These are phyloP conservation scores for Tribolium madens DNA, from an alignment of 1,140 invertebrate species.

Conservation along the genomic window DNA sequence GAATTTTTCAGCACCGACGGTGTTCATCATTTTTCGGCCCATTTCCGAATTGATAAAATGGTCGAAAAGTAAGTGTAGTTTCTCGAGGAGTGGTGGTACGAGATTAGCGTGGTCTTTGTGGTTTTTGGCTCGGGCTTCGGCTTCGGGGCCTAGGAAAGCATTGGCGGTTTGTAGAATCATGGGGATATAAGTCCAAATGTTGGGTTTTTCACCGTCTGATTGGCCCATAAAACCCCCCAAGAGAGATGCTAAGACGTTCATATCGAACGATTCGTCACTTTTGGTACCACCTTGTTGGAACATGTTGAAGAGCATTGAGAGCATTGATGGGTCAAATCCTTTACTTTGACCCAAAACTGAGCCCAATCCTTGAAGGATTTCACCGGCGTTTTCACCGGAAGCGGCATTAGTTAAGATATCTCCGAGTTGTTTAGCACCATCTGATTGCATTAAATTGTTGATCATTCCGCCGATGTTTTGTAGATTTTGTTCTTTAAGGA, in stretches of 20 bases:
- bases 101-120: slow-evolving; percentile 80
- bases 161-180: slow-evolving; percentile 73
- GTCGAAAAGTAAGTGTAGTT: slow-evolving; percentile 80
- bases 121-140: slow-evolving; percentile 70
- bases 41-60: slow-evolving; percentile 83
- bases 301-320: slow-evolving; percentile 67
- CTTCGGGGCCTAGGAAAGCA: slow-evolving; percentile 68
- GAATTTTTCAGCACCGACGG: slow-evolving; percentile 77
- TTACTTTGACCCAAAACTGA: slow-evolving; percentile 57
- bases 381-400: slow-evolving; percentile 56
- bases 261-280: slow-evolving; percentile 51
- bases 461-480: slow-evolving; percentile 68
- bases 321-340: slow-evolving; percentile 65
- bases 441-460: slow-evolving; percentile 71
- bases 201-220: slow-evolving; percentile 66
- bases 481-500: slow-evolving; percentile 66
- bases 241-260: slow-evolving; percentile 47
- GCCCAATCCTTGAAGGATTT: slow-evolving; percentile 66
- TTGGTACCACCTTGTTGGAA: slow-evolving; percentile 38
- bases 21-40: slow-evolving; percentile 78
- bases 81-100: slow-evolving; percentile 80
- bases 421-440: slow-evolving; percentile 62
- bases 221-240: slow-evolving; percentile 50
- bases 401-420: slow-evolving; percentile 55
- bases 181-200: slow-evolving; percentile 73